A percentile compares a stretch with the other conserved stretches of the same genome.
phyloP scores from a whole-genome alignment of 2,113 vertebrate species.

The Dasyurus viverrinus region DNA sequence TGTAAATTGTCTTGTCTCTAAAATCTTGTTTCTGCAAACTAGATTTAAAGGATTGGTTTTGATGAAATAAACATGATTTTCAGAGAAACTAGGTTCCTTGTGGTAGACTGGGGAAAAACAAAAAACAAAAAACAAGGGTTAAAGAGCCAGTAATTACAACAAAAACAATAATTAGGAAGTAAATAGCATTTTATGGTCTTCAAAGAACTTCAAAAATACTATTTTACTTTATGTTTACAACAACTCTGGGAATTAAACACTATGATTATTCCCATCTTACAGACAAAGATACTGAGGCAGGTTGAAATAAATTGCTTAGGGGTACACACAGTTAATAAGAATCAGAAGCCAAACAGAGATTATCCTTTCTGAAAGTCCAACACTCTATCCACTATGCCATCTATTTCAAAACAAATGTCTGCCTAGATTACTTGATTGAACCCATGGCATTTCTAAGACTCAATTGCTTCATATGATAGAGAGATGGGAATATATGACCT shows the following conservation, averaged over 20 bases:
- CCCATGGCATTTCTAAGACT: neutral
- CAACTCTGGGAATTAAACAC: neutral
- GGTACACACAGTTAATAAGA: neutral
- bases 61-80: neutral
- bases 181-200: neutral
- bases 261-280: neutral
- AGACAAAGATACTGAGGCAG: neutral
- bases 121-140: neutral
- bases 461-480: neutral
- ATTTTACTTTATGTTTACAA: neutral
- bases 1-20: conserved; percentile 1
- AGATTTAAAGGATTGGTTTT: neutral
- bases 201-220: neutral
- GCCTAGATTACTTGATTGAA: neutral
- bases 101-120: neutral
- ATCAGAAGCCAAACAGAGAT: neutral
- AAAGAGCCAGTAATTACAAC: neutral
- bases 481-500: neutral
- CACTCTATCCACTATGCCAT: neutral
- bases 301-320: neutral
- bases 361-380: neutral
- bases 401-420: neutral
- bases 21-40: neutral
- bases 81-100: neutral
- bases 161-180: neutral